Conservation (phyloP, 1,140 invertebrate species). For the Pantala flavescens region DNA sequence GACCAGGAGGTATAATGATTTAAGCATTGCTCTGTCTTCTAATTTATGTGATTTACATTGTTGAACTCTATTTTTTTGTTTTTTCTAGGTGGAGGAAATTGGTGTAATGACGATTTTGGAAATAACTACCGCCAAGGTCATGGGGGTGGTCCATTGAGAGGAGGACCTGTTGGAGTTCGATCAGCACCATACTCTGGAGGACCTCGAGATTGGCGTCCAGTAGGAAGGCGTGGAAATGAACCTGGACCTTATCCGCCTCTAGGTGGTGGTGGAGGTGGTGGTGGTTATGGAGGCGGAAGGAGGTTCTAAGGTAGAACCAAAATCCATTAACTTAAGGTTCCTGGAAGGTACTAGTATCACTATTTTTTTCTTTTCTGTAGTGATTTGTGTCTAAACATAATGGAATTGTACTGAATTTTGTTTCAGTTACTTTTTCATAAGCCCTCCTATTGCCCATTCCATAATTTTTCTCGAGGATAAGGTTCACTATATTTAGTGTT, state of each 20-base stretch:
- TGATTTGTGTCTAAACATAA: no score
- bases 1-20: background rate
- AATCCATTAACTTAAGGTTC: background rate
- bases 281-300: constrained; percentile 14
- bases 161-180: background rate
- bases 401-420: no score
- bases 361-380: no score
- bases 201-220: background rate
- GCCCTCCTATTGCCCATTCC: no score
- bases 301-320: constrained; percentile 22
- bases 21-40: background rate
- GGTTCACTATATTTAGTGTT: no score
- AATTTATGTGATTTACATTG: background rate
- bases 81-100: background rate
- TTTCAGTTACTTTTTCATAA: no score
- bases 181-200: background rate
- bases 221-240: background rate
- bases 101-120: background rate
- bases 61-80: background rate
- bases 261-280: constrained; percentile 26
- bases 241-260: constrained; percentile 19
- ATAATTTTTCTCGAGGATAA: no score
- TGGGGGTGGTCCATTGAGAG: background rate
- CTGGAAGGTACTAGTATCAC: background rate
- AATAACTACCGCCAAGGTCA: constrained; percentile 10